Conservation (phyloP, 30 jellyfish, hydroid and myxozoan genomes). For the Turritopsis dohrnii region DNA sequence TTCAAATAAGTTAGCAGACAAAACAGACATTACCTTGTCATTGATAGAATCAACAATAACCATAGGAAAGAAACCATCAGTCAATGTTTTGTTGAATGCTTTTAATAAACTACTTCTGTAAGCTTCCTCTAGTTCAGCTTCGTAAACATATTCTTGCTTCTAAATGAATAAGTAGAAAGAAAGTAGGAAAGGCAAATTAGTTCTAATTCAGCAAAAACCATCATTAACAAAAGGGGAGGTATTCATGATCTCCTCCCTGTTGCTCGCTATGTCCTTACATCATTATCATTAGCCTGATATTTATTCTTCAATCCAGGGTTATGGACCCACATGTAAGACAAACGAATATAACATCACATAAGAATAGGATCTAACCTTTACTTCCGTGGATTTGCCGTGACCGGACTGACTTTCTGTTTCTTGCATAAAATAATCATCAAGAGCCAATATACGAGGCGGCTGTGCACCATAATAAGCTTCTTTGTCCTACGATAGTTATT, state of each 20-base stretch:
- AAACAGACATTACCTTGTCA: slow-evolving; percentile 55
- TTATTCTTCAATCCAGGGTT: neutral
- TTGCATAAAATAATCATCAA: slow-evolving; percentile 86
- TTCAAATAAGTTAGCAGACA: too few relatives aligned
- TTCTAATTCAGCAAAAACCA: too few relatives aligned
- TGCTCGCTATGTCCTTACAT: neutral
- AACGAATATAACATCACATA: neutral
- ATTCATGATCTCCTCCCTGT: too few relatives aligned
- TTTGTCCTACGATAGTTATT: slow-evolving; percentile 90
- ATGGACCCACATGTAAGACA: too few relatives aligned
- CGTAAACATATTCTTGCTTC: slow-evolving; percentile 96
- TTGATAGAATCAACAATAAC: slow-evolving; percentile 88
- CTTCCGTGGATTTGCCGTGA: neutral
- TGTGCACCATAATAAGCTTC: slow-evolving; percentile 78
- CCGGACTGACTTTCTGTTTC: slow-evolving; percentile 32
- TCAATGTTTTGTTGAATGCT: slow-evolving; percentile 87
- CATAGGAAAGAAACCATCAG: slow-evolving; percentile 90
- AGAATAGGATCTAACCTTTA: slow-evolving; percentile 13
- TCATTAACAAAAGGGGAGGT: too few relatives aligned
- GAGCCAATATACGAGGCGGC: slow-evolving; percentile 83
- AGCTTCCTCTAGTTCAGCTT: slow-evolving; percentile 86
- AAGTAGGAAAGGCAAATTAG: too few relatives aligned
- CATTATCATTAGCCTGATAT: neutral
- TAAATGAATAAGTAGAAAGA: slow-evolving; percentile 29
- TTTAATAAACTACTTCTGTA: slow-evolving; percentile 71